Evolutionary conservation across 2,888 invertebrate species (phyloP).

Genomic region (Pharmacophagus antenor): DNA sequence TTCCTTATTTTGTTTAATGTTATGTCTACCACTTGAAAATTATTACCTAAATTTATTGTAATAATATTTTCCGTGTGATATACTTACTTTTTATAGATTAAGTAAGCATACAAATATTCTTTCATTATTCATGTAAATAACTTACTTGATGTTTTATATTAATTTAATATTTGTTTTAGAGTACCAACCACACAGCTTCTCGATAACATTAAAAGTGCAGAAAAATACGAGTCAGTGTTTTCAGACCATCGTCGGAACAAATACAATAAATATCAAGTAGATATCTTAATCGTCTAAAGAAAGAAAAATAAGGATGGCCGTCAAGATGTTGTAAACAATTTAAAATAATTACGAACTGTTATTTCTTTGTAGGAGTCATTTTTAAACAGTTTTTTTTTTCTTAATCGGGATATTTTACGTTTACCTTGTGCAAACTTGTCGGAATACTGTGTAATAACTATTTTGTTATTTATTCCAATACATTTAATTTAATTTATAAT

Average conservation of each 20-base stretch:
- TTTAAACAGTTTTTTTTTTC: background rate
- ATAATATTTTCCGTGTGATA: no score
- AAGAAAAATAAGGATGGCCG: slow-evolving; percentile 1
- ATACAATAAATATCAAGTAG: slow-evolving; percentile 8
- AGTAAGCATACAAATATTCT: no score
- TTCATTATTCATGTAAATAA: no score
- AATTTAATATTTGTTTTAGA: no score
- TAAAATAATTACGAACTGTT: slow-evolving; percentile 7
- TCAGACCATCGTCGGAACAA: background rate
- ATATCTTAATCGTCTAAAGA: slow-evolving; percentile 5
- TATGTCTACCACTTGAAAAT: no score
- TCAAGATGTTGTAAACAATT: slow-evolving; percentile 3
- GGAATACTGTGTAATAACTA: background rate
- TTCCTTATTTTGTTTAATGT: no score
- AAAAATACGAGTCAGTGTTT: slow-evolving; percentile 23
- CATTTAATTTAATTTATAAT: background rate
- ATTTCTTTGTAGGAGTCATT: background rate
- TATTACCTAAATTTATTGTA: no score
- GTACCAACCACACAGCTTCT: no score
- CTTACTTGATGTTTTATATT: no score
- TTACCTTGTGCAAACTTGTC: background rate
- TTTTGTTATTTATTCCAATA: background rate
- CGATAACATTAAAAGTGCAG: background rate
- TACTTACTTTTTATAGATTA: no score
- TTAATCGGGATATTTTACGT: background rate